Percentiles rank a stretch among this genome's conserved stretches.
Evolutionary conservation across 1,140 invertebrate genomes (phyloP).

Genomic region (Dinothrombium tinctorium): DNA sequence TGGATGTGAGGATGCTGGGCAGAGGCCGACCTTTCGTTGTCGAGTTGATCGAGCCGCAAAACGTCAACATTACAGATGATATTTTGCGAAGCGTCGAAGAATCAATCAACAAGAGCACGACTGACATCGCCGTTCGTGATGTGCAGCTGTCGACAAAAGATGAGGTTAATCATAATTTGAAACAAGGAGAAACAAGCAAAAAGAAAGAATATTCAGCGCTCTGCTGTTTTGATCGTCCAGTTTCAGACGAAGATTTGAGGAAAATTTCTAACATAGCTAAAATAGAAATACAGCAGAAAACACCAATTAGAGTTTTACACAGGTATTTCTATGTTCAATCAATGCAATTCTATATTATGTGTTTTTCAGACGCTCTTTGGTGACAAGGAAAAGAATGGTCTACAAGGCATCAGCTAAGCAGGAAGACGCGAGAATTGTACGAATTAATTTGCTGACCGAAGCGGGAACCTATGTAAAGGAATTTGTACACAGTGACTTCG

Average conservation of each 20-base stretch:
- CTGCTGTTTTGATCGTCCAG: constrained; percentile 30
- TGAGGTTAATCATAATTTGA: constrained; percentile 35
- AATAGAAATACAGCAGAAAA: constrained; percentile 17
- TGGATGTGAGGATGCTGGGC: constrained; percentile 40
- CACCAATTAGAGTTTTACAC: constrained; percentile 49
- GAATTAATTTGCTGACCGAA: constrained; percentile 49
- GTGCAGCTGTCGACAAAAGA: constrained; percentile 34
- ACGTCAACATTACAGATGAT: constrained; percentile 19
- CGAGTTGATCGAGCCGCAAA: constrained; percentile 44
- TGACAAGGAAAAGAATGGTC: constrained; percentile 35
- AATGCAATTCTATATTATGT: not conserved
- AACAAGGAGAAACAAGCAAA: constrained; percentile 62
- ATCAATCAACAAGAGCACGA: constrained; percentile 5
- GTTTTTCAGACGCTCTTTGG: constrained; percentile 33
- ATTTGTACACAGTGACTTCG: constrained; percentile 85
- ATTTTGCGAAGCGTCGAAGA: constrained; percentile 14
- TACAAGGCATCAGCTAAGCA: constrained; percentile 26
- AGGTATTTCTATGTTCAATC: constrained; percentile 10
- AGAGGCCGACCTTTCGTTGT: constrained; percentile 57
- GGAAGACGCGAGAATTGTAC: constrained; percentile 26
- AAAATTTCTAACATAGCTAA: constrained; percentile 21
- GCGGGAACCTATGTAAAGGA: constrained; percentile 90
- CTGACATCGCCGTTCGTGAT: constrained; percentile 32
- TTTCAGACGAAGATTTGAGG: constrained; percentile 25
- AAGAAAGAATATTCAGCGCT: constrained; percentile 56